A percentile compares a stretch with the other conserved stretches of the same genome.
phyloP scores from a whole-genome alignment of 1,140 invertebrate species.

The Papilio glaucus region DNA sequence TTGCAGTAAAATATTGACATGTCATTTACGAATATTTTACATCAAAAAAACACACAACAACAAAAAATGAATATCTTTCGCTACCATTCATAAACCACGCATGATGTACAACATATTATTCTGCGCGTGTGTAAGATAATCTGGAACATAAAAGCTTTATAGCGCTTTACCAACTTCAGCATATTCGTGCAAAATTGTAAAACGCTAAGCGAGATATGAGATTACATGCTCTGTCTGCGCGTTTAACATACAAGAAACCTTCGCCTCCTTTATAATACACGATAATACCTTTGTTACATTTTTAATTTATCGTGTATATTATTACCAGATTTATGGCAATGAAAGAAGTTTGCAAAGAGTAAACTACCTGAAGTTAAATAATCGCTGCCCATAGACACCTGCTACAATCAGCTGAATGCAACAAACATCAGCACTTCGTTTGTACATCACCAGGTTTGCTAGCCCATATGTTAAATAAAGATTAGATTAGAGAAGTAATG shows the following conservation, averaged over 20 bases:
- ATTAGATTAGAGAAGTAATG: no score
- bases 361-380: no score
- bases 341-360: no score
- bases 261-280: neutral
- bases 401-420: no score
- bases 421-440: no score
- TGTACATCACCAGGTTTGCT: no score
- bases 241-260: constrained; percentile 1
- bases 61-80: neutral
- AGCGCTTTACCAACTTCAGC: constrained; percentile 2
- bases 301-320: no score
- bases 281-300: neutral
- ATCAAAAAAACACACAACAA: neutral
- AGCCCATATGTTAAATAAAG: no score
- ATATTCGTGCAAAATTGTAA: constrained; percentile 24
- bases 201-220: constrained; percentile 22
- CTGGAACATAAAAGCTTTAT: constrained; percentile 20
- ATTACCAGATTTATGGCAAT: no score
- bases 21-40: neutral
- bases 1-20: neutral
- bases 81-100: neutral
- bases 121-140: neutral
- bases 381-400: no score
- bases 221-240: neutral
- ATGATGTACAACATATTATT: constrained; percentile 8